These are phyloP conservation scores for Halocynthia aurantium DNA, from an alignment of 23 tunicate species.

Conservation along the genomic window DNA sequence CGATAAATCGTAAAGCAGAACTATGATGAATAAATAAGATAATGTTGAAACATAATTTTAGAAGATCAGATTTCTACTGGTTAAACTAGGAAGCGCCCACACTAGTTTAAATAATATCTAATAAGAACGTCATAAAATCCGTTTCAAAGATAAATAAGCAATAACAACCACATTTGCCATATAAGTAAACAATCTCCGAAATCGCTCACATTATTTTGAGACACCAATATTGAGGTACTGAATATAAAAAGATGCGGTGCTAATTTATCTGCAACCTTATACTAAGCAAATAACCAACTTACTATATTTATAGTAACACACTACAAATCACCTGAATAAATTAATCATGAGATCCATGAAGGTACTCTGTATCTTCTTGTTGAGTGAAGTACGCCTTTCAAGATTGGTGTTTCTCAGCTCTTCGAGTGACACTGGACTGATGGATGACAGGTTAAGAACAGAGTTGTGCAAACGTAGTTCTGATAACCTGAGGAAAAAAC, in stretches of 20 bases:
- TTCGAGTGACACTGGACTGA: conserved; percentile 38
- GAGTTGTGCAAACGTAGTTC: conserved; percentile 34
- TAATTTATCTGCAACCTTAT: not conserved
- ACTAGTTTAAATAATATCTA: too few species aligned
- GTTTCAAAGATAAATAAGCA: too few species aligned
- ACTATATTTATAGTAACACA: not conserved
- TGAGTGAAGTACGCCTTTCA: conserved; percentile 10
- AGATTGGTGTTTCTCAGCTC: conserved; percentile 22
- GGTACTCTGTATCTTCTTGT: conserved; percentile 35
- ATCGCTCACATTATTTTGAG: too few species aligned
- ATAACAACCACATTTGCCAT: too few species aligned
- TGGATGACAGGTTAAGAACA: conserved; percentile 7
- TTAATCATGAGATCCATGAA: conserved; percentile 82
- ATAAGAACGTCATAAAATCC: too few species aligned
- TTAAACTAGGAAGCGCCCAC: too few species aligned
- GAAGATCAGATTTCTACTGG: too few species aligned
- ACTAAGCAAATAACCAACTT: not conserved
- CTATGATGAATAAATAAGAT: conserved; percentile 25
- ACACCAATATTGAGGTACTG: too few species aligned
- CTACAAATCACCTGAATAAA: conserved; percentile 47
- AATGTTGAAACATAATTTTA: too few species aligned
- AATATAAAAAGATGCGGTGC: not conserved
- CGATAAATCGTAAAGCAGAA: conserved; percentile 38
- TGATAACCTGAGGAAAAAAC: conserved; percentile 23
- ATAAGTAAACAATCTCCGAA: too few species aligned